Base-by-base conservation (phyloP, 2,888 invertebrate genomes). In the Leptothorax acervorum region DNA sequence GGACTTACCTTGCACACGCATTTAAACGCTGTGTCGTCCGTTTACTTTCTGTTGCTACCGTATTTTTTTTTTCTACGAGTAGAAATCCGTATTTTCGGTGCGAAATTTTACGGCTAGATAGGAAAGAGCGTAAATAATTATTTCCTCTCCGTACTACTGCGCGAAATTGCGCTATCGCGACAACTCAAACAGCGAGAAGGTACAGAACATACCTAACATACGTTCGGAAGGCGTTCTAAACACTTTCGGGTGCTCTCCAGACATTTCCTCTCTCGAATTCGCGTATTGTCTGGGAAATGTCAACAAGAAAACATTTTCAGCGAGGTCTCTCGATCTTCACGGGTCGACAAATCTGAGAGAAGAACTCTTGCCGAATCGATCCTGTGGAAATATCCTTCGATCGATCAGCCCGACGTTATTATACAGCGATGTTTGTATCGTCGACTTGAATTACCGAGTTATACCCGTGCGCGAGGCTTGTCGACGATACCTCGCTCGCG, bases 91-190 rank as follows among this genome's bases (percentile, higher is more conserved):
- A 23, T 55, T 39, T 55, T 71, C 70, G 35, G 35, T 55, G 23
- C 39, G 6, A 42, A 42, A 57, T 15, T 73, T 57, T 42, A 57
- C 55, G 57, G 18, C 42, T 18, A 73, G 39, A 55, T 28, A 28
- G 31, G n/a, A 23, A 4, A 42, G 23, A 42, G 42, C 28, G 55
- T 55, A 66, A 66, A 66, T 66, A 23, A 55, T 73, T 18, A 55
- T 73, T 18, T 55, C 39, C 18, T 39, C 15, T 3, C 15, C 11
- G 15, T 9, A 55, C 18, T 55, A 18, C 9, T 39, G 39, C 23
- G 4, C 42, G 18, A 57, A 42, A 73, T 73, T 73, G 23, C 71
- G 28, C n/a, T 70, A 71, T 55, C 39, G 23, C 42, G 18, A 73
- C 42, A 57, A n/a, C 31, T 74, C 45, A 28, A n/a, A 15, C 18